phyloP scores from a whole-genome alignment of 1,140 invertebrate genomes.

The Heliothis virescens region DNA sequence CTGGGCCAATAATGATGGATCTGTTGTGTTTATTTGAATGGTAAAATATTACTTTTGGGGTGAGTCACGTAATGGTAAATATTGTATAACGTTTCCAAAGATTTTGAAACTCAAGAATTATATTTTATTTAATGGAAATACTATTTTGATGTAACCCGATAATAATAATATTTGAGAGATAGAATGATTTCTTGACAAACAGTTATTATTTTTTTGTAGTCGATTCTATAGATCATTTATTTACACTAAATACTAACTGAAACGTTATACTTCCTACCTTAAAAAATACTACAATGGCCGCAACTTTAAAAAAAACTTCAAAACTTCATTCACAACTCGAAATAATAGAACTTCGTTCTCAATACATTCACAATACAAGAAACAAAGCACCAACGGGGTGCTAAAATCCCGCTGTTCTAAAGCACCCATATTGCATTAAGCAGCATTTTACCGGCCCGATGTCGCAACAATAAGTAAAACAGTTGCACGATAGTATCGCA shows the following conservation, averaged over 20 bases:
- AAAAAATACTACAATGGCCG: no score
- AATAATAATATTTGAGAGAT: not conserved
- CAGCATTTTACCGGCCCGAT: constrained; percentile 49
- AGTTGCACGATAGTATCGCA: constrained; percentile 47
- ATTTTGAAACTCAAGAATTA: not conserved
- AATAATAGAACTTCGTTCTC: no score
- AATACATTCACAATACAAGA: not conserved
- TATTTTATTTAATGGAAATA: not conserved
- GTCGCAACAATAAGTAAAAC: constrained; percentile 41
- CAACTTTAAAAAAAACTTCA: not conserved
- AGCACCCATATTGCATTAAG: constrained; percentile 20
- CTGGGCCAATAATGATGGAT: constrained; percentile 31
- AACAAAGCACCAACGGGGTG: constrained; percentile 2
- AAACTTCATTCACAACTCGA: not conserved
- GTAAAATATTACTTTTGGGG: constrained; percentile 31
- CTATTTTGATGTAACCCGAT: no score
- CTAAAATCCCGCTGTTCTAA: constrained; percentile 8
- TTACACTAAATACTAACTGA: no score
- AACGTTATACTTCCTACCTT: no score
- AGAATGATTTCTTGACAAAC: not conserved
- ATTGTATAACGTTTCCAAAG: constrained; percentile 13
- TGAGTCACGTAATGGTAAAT: constrained; percentile 27
- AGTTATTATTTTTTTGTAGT: not conserved
- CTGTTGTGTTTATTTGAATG: constrained; percentile 35
- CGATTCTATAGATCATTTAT: not conserved